Evolutionary conservation across 2,888 invertebrate species (phyloP), one percentile per base, ranked within the genome.

Genomic region (Eurytoma californica): DNA sequence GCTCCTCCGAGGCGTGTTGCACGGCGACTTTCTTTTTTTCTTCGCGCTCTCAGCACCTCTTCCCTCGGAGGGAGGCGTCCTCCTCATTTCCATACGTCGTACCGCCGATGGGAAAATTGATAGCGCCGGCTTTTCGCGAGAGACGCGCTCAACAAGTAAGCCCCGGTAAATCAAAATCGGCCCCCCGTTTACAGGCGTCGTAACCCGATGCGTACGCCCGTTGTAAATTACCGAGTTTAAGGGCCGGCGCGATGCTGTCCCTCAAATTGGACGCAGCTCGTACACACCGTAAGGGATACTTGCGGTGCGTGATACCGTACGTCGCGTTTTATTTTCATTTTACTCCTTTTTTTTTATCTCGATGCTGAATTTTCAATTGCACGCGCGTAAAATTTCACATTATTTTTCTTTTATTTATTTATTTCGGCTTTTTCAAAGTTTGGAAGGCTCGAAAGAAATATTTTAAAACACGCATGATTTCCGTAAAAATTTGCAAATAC

Each of bases 51-150:
- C 78, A 80, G 76, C 24, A 4, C 24, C 60, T 24, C 13, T 13
- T 3, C 28, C 7, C 5, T 28, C 61, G n/a, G 18, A 13, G 70
- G 80, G 77, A 18, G 18, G 79, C 79, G 82, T 74, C 82, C 82
- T 80, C 78, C 81, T 83, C 82, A 83, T 84, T 83, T 84, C 82
- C 83, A 82, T 84, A 84, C 81, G 82, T 83, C 79, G 80, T 53
- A 39, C 20, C 60, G 60, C 60, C 74, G 63, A 70, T 65, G 65
- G 77, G 58, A 82, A 82, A 84, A 83, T 75, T 74, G 78, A 80
- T 72, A 57, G 74, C 66, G 61, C 49, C 18, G 47, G 51, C 49
- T 61, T 49, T 61, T 18, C 51, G 28, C 61, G 53, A 28, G 39
- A 51, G 4, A 1, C 60, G 24, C 51, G 72, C 70, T 80, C 78